Base-by-base conservation (phyloP, 2,888 invertebrate species). In the Vannuccia rotundouncinata region DNA sequence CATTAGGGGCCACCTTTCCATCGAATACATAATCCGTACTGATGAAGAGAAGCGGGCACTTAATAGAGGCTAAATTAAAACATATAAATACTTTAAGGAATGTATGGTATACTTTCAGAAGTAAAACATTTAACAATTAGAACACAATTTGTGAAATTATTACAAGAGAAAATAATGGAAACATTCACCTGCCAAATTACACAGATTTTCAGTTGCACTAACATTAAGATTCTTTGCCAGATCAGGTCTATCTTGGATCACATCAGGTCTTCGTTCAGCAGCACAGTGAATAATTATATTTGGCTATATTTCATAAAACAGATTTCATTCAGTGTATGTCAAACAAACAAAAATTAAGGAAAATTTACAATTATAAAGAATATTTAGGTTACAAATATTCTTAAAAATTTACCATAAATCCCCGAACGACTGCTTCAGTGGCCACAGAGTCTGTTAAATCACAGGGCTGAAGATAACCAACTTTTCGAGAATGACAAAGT, bases 1-100 rank as follows among this genome's bases (percentile, higher is more conserved):
- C 84, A 83, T 89, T 90, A 0, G 90, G 90, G 45, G 90, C 88
- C 66, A 84, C 84, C 5, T 84, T 87, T 0, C 90, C 90, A 86
- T 90, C 89, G 86, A 90, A 90, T 0, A 90, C 90, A 84, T 90
- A 90, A 83, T 90, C 90, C 76, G 90, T 90, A 83, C 90, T 90
- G 66, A 90, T 89, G 84, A 88, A 90, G 1, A 90, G 81, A 1
- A 90, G 84, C 79, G 86, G 86, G 5, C 87, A 86, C 78, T 85
- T 85, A 45, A 83, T 17, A 22, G 2, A 5, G 10, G 10, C 66
- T 74, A 74, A 76, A 22, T 10, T 27, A 29, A 81, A 17, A n/a
- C 2, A 80, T 31, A 74, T 17, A 17, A 28, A 13, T 60, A 82
- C 25, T 29, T 10, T 17, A 27, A 22, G 17, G 28, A 82, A 45